phyloP scores from a whole-genome alignment of 2,888 invertebrate genomes.

The Oxytorus armatus region DNA sequence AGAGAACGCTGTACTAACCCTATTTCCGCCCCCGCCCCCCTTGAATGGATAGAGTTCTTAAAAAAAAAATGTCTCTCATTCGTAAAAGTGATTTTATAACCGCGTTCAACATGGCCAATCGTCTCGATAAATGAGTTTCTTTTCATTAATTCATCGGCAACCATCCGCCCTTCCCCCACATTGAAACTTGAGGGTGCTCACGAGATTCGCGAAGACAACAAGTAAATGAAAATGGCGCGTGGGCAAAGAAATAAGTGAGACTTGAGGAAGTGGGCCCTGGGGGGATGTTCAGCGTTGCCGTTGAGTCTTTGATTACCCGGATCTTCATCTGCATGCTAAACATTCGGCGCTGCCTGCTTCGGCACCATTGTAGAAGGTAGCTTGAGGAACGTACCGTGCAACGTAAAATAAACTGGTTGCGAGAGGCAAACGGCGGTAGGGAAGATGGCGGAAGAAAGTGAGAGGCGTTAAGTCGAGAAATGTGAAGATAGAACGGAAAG shows the following conservation, averaged over 20 bases:
- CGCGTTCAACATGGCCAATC: too few relatives aligned
- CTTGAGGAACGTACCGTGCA: slow-evolving; percentile 23
- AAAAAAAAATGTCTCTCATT: too few relatives aligned
- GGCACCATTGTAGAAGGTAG: slow-evolving; percentile 10
- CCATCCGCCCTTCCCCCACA: neutral
- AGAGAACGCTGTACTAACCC: too few relatives aligned
- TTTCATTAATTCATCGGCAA: slow-evolving; percentile 26
- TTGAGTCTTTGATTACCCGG: slow-evolving; percentile 83
- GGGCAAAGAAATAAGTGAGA: slow-evolving; percentile 80
- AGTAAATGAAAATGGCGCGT: slow-evolving; percentile 35
- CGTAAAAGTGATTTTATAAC: too few relatives aligned
- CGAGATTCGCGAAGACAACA: slow-evolving; percentile 29
- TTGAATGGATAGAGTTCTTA: too few relatives aligned
- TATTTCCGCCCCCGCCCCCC: too few relatives aligned
- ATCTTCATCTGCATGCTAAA: slow-evolving; percentile 85
- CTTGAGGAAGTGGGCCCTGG: slow-evolving; percentile 83
- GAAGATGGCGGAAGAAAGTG: slow-evolving; percentile 44
- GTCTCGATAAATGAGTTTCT: neutral
- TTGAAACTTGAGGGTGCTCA: slow-evolving; percentile 1
- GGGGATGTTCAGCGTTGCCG: slow-evolving; percentile 73
- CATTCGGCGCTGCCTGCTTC: slow-evolving; percentile 72
- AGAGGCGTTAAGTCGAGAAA: slow-evolving; percentile 31
- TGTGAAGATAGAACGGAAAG: slow-evolving; percentile 32
- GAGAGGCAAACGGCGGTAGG: neutral
- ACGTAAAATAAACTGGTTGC: slow-evolving; percentile 30